phyloP scores from a whole-genome alignment of 2,888 invertebrate genomes.

The Euzophera pinguis region DNA sequence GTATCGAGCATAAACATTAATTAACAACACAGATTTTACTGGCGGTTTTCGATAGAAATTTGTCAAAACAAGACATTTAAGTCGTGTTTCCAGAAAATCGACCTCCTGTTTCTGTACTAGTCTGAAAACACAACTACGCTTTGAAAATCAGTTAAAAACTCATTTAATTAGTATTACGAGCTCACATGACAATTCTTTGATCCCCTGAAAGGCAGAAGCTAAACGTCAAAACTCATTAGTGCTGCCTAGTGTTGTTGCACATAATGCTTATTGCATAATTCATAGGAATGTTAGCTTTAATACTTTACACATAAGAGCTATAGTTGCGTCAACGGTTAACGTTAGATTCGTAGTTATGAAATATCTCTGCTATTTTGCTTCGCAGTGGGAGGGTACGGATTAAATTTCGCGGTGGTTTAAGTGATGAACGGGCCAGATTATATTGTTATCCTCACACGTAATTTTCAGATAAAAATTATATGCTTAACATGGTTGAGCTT shows the following conservation, averaged over 20 bases:
- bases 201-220: conserved; percentile 7
- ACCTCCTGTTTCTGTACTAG: too few species aligned
- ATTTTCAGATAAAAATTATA: background rate
- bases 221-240: conserved; percentile 26
- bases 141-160: background rate
- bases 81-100: too few species aligned
- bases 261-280: conserved; percentile 30
- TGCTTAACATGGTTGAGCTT: too few species aligned
- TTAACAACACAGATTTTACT: too few species aligned
- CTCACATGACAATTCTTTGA: conserved; percentile 6
- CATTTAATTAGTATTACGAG: background rate
- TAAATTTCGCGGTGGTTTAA: conserved; percentile 40
- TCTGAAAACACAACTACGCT: too few species aligned
- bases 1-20: too few species aligned
- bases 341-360: conserved; percentile 46
- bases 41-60: too few species aligned
- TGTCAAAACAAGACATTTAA: too few species aligned
- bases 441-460: background rate
- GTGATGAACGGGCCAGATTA: conserved; percentile 18
- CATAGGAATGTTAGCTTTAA: conserved; percentile 28
- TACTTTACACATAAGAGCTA: conserved; percentile 25
- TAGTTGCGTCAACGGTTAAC: conserved; percentile 16
- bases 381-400: conserved; percentile 42
- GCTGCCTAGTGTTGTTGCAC: conserved; percentile 25
- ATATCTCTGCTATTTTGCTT: conserved; percentile 47